Base-by-base conservation (phyloP, 2,888 invertebrate species). In the Oligia strigilis region DNA sequence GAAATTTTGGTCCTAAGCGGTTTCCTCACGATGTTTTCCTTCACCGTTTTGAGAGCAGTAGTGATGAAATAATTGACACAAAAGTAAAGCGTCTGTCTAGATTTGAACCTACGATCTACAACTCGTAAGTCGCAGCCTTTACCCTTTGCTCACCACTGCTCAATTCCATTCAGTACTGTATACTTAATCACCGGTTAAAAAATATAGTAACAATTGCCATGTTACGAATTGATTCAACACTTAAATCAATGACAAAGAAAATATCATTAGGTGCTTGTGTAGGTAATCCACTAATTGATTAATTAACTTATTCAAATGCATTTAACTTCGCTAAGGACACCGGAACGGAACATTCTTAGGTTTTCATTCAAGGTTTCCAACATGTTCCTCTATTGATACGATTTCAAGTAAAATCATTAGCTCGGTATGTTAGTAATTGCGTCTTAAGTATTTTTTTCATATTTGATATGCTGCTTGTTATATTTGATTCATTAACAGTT, bases 321-420 rank as follows among this genome's bases (percentile, higher is more conserved):
- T 77, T 72, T 49, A 69, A 81, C 72, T 62, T 72, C 23, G 46
- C 49, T 62, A 77, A 82, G 79, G 77, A 83, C 83, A 75, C 80
- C 77, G 83, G 86, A 85, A 77, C 77, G 83, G 86, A 85, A 77
- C 69, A 85, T 79, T 80, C 67, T 80, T 75, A 72, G 65, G 82
- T 76, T 85, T 83, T 78, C 73, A 23, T 77, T 64, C 80, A 80
- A 86, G 86, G 85, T 72, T 74, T 62, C n/a, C 40, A 36, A 66
- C 46, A 49, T 55, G 77, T 80, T 85, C 86, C 85, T 83, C 73
- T 69, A 58, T 71, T 75, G 64, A 62, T 80, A 77, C 71, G 69
- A 52, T 85, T 85, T 80, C 40, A 77, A 85, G 65, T 83, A 65
- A 77, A 83, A 52, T 85, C 60, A 80, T 85, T 83, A 72, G 13